Base-by-base conservation (phyloP, 1,140 invertebrate species). In the Sesamia nonagrioides region DNA sequence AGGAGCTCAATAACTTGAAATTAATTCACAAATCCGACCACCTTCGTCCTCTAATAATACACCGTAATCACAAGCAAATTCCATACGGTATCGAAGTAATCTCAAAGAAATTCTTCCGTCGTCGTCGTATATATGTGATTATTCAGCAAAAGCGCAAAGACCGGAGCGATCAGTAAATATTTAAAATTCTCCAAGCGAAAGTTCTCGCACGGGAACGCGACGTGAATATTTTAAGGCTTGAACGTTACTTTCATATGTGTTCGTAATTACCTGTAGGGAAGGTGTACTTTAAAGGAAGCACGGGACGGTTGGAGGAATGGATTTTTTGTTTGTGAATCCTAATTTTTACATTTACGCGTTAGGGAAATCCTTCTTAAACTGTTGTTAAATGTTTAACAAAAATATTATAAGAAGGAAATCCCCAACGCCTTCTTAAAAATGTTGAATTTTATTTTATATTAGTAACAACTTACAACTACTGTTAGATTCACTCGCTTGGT, bases 181-280 rank as follows among this genome's bases (percentile, higher is more conserved):
- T 75, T 75, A 75, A 75, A 75, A 75, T 75, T 75, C 73, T 75
- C 56, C 21, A 17, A 75, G 73, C 73, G 45, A 75, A 75, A 75
- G 52, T 75, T 75, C 73, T 63, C 27, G 52, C 52, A 21, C 33
- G n/a, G 58, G 37, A 61, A 45, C 73, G 73, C 58, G 58, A 48
- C 58, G 21, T 75, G 73, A 75, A 75, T 75, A 75, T 63, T 75
- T 75, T 75, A 75, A 35, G 73, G 42, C 9, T 17, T 48, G 42
- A 63, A 63, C 58, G 73, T 27, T 75, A 45, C 73, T 63, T 75
- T 75, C 73, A 61, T 75, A 61, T 75, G 58, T 73, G 71, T 17
- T 35, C 13, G 73, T 75, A 75, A 75, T 75, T 61, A 75, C 73
- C 73, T 75, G 58, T 42, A 27, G 13, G 21, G 5, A 40, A 21